Percentiles rank a stretch among this genome's conserved stretches.
These are phyloP conservation scores for Synchiropus splendidus DNA, from an alignment of 2,113 vertebrate species.

Conservation along the genomic window DNA sequence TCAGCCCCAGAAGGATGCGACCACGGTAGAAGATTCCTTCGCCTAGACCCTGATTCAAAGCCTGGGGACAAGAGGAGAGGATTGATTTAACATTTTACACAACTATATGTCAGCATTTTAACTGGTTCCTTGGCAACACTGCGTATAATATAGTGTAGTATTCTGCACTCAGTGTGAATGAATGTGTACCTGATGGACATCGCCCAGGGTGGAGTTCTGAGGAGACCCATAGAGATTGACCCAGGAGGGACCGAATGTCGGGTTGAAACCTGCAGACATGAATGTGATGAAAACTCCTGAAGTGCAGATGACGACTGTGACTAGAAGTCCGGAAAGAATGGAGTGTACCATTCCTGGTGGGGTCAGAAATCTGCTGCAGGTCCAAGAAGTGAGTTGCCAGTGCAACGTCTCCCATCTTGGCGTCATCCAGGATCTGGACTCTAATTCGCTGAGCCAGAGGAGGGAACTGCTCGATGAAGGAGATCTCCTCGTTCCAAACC, in stretches of 20 bases:
- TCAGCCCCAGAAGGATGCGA: conserved; percentile 74
- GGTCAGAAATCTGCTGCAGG: conserved; percentile 81
- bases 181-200: conserved; percentile 74
- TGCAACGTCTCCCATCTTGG: conserved; percentile 72
- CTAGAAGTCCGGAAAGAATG: too few species aligned
- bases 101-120: too few species aligned
- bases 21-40: conserved; percentile 84
- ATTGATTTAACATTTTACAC: background rate
- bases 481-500: conserved; percentile 87
- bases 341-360: conserved; percentile 74
- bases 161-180: too few species aligned
- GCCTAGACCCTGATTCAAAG: conserved; percentile 80
- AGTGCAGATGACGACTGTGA: too few species aligned
- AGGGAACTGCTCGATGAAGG: conserved; percentile 89
- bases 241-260: conserved; percentile 85
- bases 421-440: conserved; percentile 81
- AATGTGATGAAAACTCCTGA: background rate
- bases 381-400: conserved; percentile 85
- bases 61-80: conserved; percentile 17
- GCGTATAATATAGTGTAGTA: too few species aligned
- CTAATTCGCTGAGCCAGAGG: conserved; percentile 80
- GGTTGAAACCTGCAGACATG: conserved; percentile 72
- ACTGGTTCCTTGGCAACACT: too few species aligned
- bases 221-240: conserved; percentile 86
- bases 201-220: conserved; percentile 72